Conservation (phyloP, 2,888 invertebrate genomes). For the Athetis lepigone region DNA sequence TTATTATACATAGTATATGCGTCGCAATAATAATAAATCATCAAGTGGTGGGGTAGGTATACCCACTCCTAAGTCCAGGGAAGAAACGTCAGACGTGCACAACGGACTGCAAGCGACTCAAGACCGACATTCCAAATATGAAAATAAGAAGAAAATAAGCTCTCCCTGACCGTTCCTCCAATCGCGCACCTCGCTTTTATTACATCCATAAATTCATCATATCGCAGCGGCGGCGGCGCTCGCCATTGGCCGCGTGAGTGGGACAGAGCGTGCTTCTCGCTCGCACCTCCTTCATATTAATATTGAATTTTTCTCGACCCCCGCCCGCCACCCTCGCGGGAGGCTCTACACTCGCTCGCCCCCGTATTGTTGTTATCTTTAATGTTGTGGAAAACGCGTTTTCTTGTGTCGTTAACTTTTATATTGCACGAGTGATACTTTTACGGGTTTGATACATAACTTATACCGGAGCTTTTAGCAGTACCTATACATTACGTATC, state of each 20-base stretch:
- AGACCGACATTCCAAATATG: conserved; percentile 88
- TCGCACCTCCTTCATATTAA: conserved; percentile 94
- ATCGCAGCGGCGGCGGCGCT: conserved; percentile 90
- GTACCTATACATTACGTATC: conserved; percentile 32
- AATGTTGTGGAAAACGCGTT: conserved; percentile 91
- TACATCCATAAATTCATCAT: conserved; percentile 96
- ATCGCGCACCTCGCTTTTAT: conserved; percentile 93
- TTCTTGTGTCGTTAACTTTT: conserved; percentile 91
- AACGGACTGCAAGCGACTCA: conserved; percentile 77
- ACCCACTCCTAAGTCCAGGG: conserved; percentile 67
- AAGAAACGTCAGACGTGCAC: conserved; percentile 77
- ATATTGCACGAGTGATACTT: conserved; percentile 91
- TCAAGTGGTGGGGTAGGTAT: conserved; percentile 64
- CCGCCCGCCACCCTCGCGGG: conserved; percentile 88
- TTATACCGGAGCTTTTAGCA: conserved; percentile 74
- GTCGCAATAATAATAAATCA: conserved; percentile 58
- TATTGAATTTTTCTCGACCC: conserved; percentile 94
- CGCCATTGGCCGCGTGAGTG: conserved; percentile 90
- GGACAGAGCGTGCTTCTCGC: conserved; percentile 88
- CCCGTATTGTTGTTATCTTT: conserved; percentile 91
- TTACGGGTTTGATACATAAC: conserved; percentile 89
- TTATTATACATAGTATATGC: conserved; percentile 47
- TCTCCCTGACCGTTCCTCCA: conserved; percentile 91
- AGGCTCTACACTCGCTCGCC: conserved; percentile 90
- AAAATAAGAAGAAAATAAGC: conserved; percentile 91